Base-by-base conservation (phyloP, 1,140 invertebrate genomes). In the Drosophila orosa region DNA sequence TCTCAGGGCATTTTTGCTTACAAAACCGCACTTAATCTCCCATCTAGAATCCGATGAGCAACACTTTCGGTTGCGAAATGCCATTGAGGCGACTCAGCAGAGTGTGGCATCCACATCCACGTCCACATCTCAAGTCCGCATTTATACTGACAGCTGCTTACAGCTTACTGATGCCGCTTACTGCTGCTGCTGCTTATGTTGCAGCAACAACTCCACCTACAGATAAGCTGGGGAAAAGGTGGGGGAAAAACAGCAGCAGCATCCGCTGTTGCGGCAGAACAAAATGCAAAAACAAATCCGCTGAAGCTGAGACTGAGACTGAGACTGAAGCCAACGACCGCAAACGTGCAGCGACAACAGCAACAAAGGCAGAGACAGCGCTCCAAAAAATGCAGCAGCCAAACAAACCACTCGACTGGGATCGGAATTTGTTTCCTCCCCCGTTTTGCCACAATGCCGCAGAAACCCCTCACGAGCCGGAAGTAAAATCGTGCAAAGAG, bases 321-420 rank as follows among this genome's bases (percentile, higher is more conserved):
- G 57, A 48, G 47, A 45, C 67, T 42, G 39, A 78, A 80, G 80
- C 77, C 84, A 89, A 89, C 84, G 84, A 89, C 84, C 84, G 83
- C 83, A 89, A 77, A 80, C 76, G 81, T 89, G 79, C 79, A 80
- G 75, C 77, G 78, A 74, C 76, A 62, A 61, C 60, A 55, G 42
- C 69, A 72, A 74, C 76, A 62, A 61, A 57, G 42, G 37, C 69
- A 65, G 56, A 65, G 35, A 47, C 75, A 65, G 54, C 60, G 68
- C 74, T 74, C 73, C 71, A 75, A 75, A 75, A 74, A 74, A 74
- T 75, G 72, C 74, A 61, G 73, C 50, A 69, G 63, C 63, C 65
- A 76, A 68, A 52, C 76, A 86, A 87, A 87, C 79, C 83, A 83
- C 83, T 87, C 83, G 65, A 87, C 83, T 71, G 66, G 78, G 74